Percentiles rank a stretch among this genome's conserved stretches.
These are phyloP conservation scores for Colius striatus DNA, from an alignment of 2,113 vertebrate genomes.

Conservation along the genomic window DNA sequence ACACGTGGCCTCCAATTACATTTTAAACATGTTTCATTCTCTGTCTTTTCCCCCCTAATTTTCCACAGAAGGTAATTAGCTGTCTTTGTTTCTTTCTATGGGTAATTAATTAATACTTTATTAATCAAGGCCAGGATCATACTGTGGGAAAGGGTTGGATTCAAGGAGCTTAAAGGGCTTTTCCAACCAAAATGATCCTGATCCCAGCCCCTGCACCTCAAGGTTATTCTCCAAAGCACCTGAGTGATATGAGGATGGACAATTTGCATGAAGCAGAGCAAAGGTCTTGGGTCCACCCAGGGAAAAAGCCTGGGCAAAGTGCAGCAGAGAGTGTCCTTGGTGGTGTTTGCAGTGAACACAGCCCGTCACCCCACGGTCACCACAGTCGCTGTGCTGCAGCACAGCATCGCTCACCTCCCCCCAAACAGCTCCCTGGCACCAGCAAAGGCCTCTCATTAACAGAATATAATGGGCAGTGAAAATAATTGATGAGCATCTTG, in stretches of 20 bases:
- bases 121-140: background rate
- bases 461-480: background rate
- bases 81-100: conserved; percentile 16
- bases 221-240: background rate
- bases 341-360: background rate
- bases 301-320: background rate
- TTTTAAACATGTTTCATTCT: conserved; percentile 50
- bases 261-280: background rate
- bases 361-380: background rate
- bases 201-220: fast-evolving
- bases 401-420: background rate
- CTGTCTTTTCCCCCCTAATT: background rate
- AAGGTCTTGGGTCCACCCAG: background rate
- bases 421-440: background rate
- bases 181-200: no score
- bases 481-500: background rate
- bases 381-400: fast-evolving
- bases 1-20: conserved; percentile 28
- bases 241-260: background rate
- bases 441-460: background rate
- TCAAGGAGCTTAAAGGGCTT: no score
- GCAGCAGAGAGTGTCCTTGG: conserved; percentile 1
- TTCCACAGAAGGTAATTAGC: conserved; percentile 45
- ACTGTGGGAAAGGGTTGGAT: background rate
- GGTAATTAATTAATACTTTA: conserved; percentile 45